Conservation (phyloP, 2,113 vertebrate species). For the Nestor notabilis region DNA sequence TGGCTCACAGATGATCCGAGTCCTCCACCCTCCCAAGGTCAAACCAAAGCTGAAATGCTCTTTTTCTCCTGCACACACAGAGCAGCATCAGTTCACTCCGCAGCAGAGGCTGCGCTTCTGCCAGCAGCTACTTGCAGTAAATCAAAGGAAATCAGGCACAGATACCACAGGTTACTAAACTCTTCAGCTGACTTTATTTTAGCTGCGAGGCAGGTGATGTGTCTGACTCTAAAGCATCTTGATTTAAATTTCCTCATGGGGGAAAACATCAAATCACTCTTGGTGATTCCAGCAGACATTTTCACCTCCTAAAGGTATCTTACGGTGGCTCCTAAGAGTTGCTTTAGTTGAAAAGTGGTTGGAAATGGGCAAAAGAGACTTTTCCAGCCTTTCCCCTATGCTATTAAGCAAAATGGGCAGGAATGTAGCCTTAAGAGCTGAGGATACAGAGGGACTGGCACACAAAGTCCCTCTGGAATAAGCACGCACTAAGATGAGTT, state of each 20-base stretch:
- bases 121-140: neutral
- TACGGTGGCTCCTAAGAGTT: neutral
- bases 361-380: neutral
- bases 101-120: neutral
- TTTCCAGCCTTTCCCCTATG: neutral
- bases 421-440: neutral
- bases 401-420: neutral
- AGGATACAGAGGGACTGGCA: neutral
- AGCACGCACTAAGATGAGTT: fast-evolving
- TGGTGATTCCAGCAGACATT: neutral
- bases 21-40: neutral
- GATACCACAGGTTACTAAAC: neutral
- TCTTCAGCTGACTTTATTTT: neutral
- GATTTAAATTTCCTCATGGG: neutral
- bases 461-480: neutral
- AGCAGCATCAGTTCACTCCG: neutral
- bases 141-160: neutral
- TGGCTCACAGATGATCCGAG: neutral
- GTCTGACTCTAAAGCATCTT: neutral
- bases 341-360: neutral
- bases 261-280: neutral
- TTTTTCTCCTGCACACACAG: neutral
- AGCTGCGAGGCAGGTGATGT: neutral
- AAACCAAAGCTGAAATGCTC: neutral
- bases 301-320: neutral